Evolutionary conservation across 1,140 invertebrate species (phyloP).

Genomic region (Amphibalanus amphitrite): DNA sequence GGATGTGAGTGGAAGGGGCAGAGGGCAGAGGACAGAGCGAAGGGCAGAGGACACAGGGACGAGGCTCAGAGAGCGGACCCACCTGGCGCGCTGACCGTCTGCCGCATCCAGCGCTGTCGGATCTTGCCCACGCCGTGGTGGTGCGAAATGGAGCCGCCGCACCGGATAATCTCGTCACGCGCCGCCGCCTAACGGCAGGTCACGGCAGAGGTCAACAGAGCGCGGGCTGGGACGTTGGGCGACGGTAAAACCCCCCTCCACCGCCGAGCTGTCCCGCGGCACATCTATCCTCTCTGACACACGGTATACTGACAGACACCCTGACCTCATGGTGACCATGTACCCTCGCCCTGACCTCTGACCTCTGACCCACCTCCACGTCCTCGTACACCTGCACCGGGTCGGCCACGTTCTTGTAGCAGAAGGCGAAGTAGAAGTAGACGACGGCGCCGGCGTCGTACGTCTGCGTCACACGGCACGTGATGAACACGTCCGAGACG

Average conservation of each 20-base stretch:
- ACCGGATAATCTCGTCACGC: slow-evolving; percentile 75
- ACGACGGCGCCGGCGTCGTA: slow-evolving; percentile 94
- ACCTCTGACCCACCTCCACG: slow-evolving; percentile 36
- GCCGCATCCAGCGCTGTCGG: slow-evolving; percentile 50
- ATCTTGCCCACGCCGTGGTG: slow-evolving; percentile 94
- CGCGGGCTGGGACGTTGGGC: too few relatives aligned
- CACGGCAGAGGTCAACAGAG: too few relatives aligned
- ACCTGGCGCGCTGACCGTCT: slow-evolving; percentile 62
- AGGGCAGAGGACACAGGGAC: too few relatives aligned
- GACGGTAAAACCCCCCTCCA: too few relatives aligned
- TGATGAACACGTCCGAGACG: slow-evolving; percentile 47
- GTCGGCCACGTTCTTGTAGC: slow-evolving; percentile 44
- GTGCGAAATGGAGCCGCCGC: slow-evolving; percentile 83
- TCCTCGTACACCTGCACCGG: slow-evolving; percentile 67
- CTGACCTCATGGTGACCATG: neutral
- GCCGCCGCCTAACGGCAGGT: too few relatives aligned
- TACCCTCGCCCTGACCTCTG: neutral
- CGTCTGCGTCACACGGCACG: slow-evolving; percentile 82
- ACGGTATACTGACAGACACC: neutral
- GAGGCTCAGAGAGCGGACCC: too few relatives aligned
- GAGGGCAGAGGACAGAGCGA: too few relatives aligned
- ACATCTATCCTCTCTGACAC: too few relatives aligned
- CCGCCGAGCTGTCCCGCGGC: too few relatives aligned
- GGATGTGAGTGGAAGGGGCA: too few relatives aligned
- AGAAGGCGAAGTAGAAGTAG: slow-evolving; percentile 96